Evolutionary conservation across 2,888 invertebrate genomes (phyloP).

Genomic region (Suillia variegata): DNA sequence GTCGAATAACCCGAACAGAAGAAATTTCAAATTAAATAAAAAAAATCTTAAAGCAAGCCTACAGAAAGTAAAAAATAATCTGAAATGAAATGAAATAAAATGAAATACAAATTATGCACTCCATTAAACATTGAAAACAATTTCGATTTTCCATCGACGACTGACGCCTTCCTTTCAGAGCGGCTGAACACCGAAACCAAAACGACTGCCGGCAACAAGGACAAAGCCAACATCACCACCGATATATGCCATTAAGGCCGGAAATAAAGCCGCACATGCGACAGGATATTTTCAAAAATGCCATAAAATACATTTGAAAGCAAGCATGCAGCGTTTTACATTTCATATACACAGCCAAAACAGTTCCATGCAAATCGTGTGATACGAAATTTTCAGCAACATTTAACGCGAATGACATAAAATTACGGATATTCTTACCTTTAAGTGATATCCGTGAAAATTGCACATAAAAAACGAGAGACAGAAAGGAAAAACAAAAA

Average conservation of each 20-base stretch:
- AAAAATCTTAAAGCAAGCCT: too few species aligned
- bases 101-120: slow-evolving; percentile 51
- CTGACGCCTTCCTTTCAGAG: neutral
- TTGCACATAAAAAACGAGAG: neutral
- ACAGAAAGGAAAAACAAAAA: neutral
- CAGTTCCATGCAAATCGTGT: neutral
- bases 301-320: slow-evolving; percentile 5
- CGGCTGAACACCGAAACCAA: neutral
- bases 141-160: slow-evolving; percentile 26
- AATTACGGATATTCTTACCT: slow-evolving; percentile 10
- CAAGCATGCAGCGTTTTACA: neutral
- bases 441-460: slow-evolving; percentile 7
- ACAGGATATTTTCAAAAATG: slow-evolving; percentile 35
- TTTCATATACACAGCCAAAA: neutral
- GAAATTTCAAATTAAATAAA: too few species aligned
- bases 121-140: slow-evolving; percentile 47
- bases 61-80: slow-evolving; percentile 2
- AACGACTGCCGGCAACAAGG: too few species aligned
- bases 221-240: too few species aligned
- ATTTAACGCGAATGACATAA: slow-evolving; percentile 33
- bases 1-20: too few species aligned
- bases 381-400: slow-evolving; percentile 35
- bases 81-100: slow-evolving; percentile 33
- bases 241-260: slow-evolving; percentile 40
- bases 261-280: slow-evolving; percentile 50